phyloP scores from a whole-genome alignment of 2,113 vertebrate genomes.

The Phaethon lepturus region DNA sequence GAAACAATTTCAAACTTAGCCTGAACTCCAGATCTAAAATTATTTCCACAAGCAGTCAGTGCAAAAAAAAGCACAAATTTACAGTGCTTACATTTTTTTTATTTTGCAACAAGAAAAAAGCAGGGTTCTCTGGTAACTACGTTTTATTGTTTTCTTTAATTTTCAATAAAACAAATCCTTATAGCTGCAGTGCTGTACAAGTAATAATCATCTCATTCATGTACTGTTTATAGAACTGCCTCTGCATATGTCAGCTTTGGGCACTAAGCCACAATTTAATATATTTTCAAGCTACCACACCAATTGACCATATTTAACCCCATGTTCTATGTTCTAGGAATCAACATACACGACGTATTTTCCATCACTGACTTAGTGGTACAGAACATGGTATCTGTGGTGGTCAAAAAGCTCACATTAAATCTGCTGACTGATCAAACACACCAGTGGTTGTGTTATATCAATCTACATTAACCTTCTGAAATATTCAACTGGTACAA shows the following conservation, averaged over 20 bases:
- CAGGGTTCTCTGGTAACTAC: neutral
- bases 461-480: neutral
- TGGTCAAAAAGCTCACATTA: neutral
- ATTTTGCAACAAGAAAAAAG: neutral
- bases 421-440: neutral
- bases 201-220: neutral
- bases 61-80: neutral
- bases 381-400: neutral
- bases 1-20: neutral
- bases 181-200: neutral
- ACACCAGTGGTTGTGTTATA: neutral
- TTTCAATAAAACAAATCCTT: neutral
- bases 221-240: neutral
- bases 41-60: neutral
- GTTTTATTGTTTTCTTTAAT: neutral
- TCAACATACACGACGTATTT: neutral
- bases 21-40: neutral
- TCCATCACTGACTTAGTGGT: neutral
- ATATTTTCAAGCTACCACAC: neutral
- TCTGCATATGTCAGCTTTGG: neutral
- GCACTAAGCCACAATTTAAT: neutral
- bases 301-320: neutral
- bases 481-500: neutral
- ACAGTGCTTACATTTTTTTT: neutral
- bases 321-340: neutral